These are phyloP conservation scores for Hydropsyche tenuis DNA, from an alignment of 1,140 invertebrate genomes.

Conservation along the genomic window DNA sequence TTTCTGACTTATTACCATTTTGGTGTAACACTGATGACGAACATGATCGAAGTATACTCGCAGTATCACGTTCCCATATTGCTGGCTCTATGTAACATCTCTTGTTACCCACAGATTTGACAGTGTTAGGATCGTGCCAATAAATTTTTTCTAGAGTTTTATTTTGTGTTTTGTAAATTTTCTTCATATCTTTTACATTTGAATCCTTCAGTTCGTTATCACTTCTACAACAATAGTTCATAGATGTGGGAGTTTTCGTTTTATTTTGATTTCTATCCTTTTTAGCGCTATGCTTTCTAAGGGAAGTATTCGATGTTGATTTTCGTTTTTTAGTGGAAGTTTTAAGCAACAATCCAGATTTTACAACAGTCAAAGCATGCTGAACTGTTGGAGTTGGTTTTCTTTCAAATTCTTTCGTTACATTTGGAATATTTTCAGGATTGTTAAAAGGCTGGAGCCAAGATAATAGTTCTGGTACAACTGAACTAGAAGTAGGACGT, in stretches of 20 bases:
- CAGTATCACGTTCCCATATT: conserved; percentile 56
- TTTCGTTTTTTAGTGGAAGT: conserved; percentile 60
- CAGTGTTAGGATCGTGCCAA: conserved; percentile 49
- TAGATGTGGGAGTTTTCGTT: conserved; percentile 25
- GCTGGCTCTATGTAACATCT: conserved; percentile 62
- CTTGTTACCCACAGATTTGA: conserved; percentile 62
- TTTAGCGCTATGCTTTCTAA: conserved; percentile 56
- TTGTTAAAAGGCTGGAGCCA: conserved; percentile 20
- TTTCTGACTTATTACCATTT: conserved; percentile 31
- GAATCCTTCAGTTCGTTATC: conserved; percentile 38
- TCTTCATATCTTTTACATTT: conserved; percentile 36
- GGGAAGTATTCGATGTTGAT: conserved; percentile 58
- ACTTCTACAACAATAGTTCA: conserved; percentile 31
- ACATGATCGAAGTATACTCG: conserved; percentile 44
- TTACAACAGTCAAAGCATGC: conserved; percentile 59
- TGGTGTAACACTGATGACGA: conserved; percentile 39
- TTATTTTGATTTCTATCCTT: conserved; percentile 54
- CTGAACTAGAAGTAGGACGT: conserved; percentile 52
- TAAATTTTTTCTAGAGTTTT: conserved; percentile 44
- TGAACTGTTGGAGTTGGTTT: conserved; percentile 60
- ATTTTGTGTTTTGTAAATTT: conserved; percentile 30
- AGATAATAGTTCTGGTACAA: conserved; percentile 54
- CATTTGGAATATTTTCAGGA: not conserved
- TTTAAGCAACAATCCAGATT: conserved; percentile 57
- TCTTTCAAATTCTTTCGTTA: conserved; percentile 49